Base-by-base conservation (phyloP, 2,797 vertebrate species). In the Sebastes hubbsi region DNA sequence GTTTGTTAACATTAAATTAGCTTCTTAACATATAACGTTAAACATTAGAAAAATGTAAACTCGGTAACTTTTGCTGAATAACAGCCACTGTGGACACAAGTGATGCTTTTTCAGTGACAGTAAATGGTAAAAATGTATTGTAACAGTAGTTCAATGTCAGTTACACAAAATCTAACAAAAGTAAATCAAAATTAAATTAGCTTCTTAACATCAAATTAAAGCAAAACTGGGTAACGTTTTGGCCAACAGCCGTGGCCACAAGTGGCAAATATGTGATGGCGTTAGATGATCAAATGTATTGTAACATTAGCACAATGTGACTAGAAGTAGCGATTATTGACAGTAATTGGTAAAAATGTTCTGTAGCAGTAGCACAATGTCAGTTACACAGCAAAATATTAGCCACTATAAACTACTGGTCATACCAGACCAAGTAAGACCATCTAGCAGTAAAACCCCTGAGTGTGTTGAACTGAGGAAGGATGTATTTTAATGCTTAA, bases 181-280 rank as follows among this genome's bases (percentile, higher is more conserved):
- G 36, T 38, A 38, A 38, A 38, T 38, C 0, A 6, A 38, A 38
- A 38, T 38, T 0, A 0, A 38, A 38, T 38, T 38, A 14, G 36
- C 36, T 38, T 38, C 36, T 38, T 14, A 38, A 38, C 36, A 38
- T 38, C 12, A 38, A 38, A 38, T 38, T 38, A 14, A 38, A 38
- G 36, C 36, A 38, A 38, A 38, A 38, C 36, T 38, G 36, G 36
- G 36, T 38, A 38, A 38, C 5, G 36, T 38, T 38, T 38, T 38
- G 36, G 36, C 36, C 36, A 38, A 38, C 36, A 38, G 36, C 36
- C 12, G 12, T 38, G 36, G 36, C 0, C 0, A 14, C 12, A 38
- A 14, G 36, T 38, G 36, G 5, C 5, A 38, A 38, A 38, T 38
- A 38, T 38, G 12, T 38, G 36, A 38, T 14, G 36, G 36, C 1